Conservation (phyloP, 2,888 invertebrate species). For the Leptinotarsa rubiginosa region DNA sequence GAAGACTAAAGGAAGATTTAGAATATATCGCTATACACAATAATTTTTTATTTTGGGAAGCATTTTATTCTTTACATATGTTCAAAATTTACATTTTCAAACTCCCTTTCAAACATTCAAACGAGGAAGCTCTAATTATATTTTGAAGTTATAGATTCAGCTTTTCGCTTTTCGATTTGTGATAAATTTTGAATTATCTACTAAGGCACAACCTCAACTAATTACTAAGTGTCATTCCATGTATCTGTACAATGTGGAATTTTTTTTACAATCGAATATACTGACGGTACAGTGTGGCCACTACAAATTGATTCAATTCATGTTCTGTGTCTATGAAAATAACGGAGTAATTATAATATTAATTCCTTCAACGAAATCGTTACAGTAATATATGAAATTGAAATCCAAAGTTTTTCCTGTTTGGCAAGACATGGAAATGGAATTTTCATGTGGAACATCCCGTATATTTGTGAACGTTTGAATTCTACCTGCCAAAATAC, state of each 20-base stretch:
- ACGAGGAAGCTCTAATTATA: constrained; percentile 61
- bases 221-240: constrained; percentile 33
- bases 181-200: constrained; percentile 64
- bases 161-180: constrained; percentile 44
- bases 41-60: constrained; percentile 50
- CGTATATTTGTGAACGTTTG: no score
- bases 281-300: constrained; percentile 1
- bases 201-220: constrained; percentile 64
- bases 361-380: no score
- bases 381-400: no score
- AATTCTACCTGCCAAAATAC: no score
- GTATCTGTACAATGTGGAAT: constrained; percentile 3
- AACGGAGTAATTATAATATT: neutral
- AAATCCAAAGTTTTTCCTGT: no score
- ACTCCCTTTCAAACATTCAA: constrained; percentile 50
- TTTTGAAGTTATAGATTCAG: constrained; percentile 32
- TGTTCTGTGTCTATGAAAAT: neutral
- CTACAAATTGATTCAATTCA: neutral
- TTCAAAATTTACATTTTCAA: constrained; percentile 54
- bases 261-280: constrained; percentile 13
- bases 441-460: no score
- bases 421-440: no score
- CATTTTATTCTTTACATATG: constrained; percentile 41
- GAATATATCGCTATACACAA: constrained; percentile 62
- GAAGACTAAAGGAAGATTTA: constrained; percentile 65